Conservation (phyloP, 2,797 vertebrate genomes). For the Euthynnus affinis region DNA sequence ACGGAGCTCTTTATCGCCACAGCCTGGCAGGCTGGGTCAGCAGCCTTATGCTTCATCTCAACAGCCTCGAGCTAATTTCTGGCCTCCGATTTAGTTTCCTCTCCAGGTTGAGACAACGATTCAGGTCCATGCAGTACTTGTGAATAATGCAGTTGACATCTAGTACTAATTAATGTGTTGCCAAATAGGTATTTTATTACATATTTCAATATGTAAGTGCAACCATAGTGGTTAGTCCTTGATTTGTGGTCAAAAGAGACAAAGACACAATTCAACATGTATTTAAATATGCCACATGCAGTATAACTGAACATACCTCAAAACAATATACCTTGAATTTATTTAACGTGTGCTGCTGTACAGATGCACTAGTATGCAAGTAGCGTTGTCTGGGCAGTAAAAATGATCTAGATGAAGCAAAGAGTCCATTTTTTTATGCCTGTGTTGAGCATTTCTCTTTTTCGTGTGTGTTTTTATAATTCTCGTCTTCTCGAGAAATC, state of each 20-base stretch:
- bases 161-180: background rate
- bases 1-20: background rate
- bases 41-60: background rate
- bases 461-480: background rate
- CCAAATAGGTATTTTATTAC: background rate
- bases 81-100: background rate
- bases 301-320: background rate
- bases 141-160: background rate
- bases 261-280: background rate
- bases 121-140: background rate
- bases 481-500: conserved; percentile 31
- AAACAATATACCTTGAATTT: conserved; percentile 29
- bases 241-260: background rate
- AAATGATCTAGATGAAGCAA: background rate
- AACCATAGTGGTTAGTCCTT: background rate
- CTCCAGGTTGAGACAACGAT: background rate
- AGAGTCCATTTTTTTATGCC: background rate
- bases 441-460: background rate
- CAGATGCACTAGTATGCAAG: background rate
- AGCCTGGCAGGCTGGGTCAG: background rate
- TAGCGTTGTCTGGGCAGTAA: background rate
- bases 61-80: background rate
- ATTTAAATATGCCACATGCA: background rate
- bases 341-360: conserved; percentile 17
- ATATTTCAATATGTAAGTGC: background rate